Evolutionary conservation across 2,888 invertebrate species (phyloP), one percentile per base, ranked within the genome.

Genomic region (Hirtodrosophila cameraria): DNA sequence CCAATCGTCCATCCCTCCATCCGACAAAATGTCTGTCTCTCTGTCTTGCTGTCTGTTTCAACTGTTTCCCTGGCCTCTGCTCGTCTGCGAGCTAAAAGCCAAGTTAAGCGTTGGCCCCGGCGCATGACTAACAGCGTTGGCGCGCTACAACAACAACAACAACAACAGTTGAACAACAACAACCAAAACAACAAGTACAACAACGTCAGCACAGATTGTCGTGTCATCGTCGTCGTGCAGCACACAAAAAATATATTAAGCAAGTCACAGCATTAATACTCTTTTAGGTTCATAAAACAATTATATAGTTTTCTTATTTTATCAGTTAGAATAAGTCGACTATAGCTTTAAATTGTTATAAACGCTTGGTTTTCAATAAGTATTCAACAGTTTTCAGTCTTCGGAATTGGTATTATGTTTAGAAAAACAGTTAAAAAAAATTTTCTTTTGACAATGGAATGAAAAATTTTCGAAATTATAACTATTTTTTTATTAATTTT

Each of bases 81-180:
- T 28, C 63, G 67, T 59, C 64, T 71, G 59, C 28, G 54, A 69
- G 74, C 57, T 77, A 69, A 78, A 62, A 79, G 73, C 80, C 80
- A 82, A 73, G 73, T 83, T 86, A 79, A 86, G 80, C 63, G 60
- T 59, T 74, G 75, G 78, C 64, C 76, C 72, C 68, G 61, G 59
- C 68, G 81, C 78, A 82, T 82, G 86, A 82, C 86, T 84, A 82
- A 86, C 86, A 68, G 64, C 65, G 75, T 77, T 75, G 81, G 85
- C 84, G 75, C 86, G 72, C 82, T 63, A 70, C 80, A 79, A 66
- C 63, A 42, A 48, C 74, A 61, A 49, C 60, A 64, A 45, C 65
- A 59, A 23, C 54, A 50, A 28, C 54, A 45, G n/a, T n/a, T n/a
- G n/a, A n/a, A 23, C 57, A 49, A 30, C 54, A 39, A 39, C 49